Base-by-base conservation (phyloP, 1,140 invertebrate species). In the Microplitis mediator region DNA sequence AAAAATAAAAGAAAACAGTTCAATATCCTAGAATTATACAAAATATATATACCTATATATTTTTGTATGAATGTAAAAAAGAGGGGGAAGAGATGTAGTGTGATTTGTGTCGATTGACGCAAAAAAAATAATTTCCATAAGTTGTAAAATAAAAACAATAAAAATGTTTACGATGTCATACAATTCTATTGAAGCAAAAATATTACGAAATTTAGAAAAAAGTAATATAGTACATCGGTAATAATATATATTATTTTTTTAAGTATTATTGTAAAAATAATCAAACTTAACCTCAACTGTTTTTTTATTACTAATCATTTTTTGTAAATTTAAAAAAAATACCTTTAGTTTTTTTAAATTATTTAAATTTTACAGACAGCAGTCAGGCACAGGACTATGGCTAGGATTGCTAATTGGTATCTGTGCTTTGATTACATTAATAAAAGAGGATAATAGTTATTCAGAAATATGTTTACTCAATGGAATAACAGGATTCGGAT, bases 371-470 rank as follows among this genome's bases (percentile, higher is more conserved):
- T 86, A 69, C 82, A 88, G 88, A 78, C 84, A 82, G 75, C 86
- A 89, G 74, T 84, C 84, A 32, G 84, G 81, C 35, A 76, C 84
- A 71, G 90, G 90, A 79, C 76, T 89, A 79, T 91, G 90, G 90
- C 76, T 91, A 45, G 85, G 85, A 39, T 85, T 86, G 58, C 76
- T 90, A 39, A 76, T 89, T 23, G 90, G 90, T 13, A 71, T 86
- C 23, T 84, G 86, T 61, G 82, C 90, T 50, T 76, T 85, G 39
- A 65, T 80, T 35, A 85, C 85, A 5, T 71, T 85, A 72, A 73
- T 82, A 36, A 82, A 69, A 56, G 82, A 87, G 71, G 79, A 85
- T 72, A 79, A 66, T 35, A 86, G 84, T 76, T 86, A 86, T 71
- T 85, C 84, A 3, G 81, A 85, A 76, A 85, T 84, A 74, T 86